These are phyloP conservation scores for Tenebrio molitor DNA, from an alignment of 1,140 invertebrate genomes.

Conservation along the genomic window DNA sequence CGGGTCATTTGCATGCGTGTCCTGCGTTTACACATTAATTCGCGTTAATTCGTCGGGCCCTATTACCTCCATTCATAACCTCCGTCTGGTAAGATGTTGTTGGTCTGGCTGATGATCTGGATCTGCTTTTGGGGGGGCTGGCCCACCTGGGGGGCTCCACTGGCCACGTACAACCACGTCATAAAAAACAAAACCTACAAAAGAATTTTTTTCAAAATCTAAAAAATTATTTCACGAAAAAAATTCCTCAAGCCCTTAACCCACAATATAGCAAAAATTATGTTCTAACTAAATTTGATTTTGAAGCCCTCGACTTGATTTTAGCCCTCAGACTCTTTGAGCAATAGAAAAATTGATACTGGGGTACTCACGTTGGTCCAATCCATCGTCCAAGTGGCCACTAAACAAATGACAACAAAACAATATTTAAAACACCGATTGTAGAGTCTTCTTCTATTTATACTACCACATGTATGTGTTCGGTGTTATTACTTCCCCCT, in stretches of 20 bases:
- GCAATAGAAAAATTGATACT: too few species aligned
- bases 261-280: too few species aligned
- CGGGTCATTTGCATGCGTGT: constrained; percentile 14
- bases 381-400: constrained; percentile 42
- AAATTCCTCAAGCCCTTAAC: too few species aligned
- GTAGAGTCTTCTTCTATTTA: constrained; percentile 50
- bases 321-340: too few species aligned
- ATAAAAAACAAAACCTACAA: constrained; percentile 44
- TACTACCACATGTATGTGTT: constrained; percentile 48
- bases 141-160: constrained; percentile 69
- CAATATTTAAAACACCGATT: constrained; percentile 42
- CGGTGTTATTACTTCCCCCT: constrained; percentile 49
- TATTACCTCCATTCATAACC: constrained; percentile 76
- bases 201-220: too few species aligned
- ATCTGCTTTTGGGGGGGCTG: constrained; percentile 61
- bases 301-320: too few species aligned
- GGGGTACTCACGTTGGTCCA: constrained; percentile 31
- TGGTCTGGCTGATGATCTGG: constrained; percentile 76
- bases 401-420: constrained; percentile 34
- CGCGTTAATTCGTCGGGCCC: too few species aligned
- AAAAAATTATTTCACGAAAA: constrained; percentile 54
- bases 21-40: neutral
- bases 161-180: constrained; percentile 55
- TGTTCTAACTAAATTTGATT: too few species aligned
- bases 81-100: constrained; percentile 76